Percentiles rank a stretch among this genome's conserved stretches.
Evolutionary conservation across 2,113 vertebrate species (phyloP).

Genomic region (Sialia sialis): DNA sequence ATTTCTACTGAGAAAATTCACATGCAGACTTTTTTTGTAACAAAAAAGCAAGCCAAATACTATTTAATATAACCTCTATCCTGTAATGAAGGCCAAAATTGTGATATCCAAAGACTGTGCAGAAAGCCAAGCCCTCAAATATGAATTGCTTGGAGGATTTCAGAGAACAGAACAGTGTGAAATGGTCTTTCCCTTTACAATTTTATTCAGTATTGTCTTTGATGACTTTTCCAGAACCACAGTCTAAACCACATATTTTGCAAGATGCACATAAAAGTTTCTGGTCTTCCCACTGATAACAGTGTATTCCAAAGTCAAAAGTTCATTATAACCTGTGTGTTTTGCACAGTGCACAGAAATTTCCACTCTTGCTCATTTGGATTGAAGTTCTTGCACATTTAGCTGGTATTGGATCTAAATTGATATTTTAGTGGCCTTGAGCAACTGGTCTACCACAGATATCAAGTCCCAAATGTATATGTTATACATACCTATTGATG

Average conservation of each 20-base stretch:
- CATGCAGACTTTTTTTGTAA: neutral
- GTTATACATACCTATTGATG: conserved; percentile 44
- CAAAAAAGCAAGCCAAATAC: neutral
- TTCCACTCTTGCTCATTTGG: neutral
- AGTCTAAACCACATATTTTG: neutral
- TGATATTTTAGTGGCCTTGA: conserved; percentile 66
- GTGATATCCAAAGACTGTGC: neutral
- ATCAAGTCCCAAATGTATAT: conserved; percentile 30
- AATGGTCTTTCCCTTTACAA: neutral
- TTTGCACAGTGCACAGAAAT: neutral
- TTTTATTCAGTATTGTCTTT: neutral
- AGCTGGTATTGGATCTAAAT: neutral
- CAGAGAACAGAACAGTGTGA: neutral
- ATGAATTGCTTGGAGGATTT: neutral
- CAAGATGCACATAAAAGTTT: neutral
- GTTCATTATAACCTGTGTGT: neutral
- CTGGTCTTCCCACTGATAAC: neutral
- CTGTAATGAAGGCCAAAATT: neutral
- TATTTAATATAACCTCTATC: neutral
- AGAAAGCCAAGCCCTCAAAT: neutral
- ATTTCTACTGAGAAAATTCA: neutral
- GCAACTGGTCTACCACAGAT: conserved; percentile 43
- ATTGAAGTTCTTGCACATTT: conserved; percentile 18
- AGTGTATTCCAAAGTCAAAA: neutral
- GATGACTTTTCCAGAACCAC: neutral